Conservation (phyloP, 2,797 vertebrate genomes). For the Serranus cabrilla region DNA sequence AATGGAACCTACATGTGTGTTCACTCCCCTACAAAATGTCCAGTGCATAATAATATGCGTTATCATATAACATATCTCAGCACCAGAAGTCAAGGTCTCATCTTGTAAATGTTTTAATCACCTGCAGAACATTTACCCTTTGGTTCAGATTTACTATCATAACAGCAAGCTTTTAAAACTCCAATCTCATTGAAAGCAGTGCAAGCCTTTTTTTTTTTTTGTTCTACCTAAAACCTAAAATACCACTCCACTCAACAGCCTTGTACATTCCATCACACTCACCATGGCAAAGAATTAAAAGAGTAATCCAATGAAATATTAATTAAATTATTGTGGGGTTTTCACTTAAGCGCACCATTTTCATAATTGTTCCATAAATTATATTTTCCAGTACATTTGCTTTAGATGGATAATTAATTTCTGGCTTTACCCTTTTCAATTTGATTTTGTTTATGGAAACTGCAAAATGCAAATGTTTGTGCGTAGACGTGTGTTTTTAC, state of each 20-base stretch:
- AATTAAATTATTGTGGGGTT: slow-evolving; percentile 93
- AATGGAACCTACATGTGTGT: slow-evolving; percentile 12
- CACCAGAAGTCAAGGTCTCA: slow-evolving; percentile 75
- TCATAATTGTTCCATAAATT: slow-evolving; percentile 96
- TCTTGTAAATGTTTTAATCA: slow-evolving; percentile 83
- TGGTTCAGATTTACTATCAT: slow-evolving; percentile 55
- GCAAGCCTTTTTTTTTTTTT: slow-evolving; percentile 35
- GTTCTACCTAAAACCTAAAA: slow-evolving; percentile 66
- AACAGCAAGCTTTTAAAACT: slow-evolving; percentile 63
- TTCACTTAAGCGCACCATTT: slow-evolving; percentile 92
- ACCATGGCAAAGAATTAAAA: slow-evolving; percentile 79
- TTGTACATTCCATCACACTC: slow-evolving; percentile 67
- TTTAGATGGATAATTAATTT: slow-evolving; percentile 98
- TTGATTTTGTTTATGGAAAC: slow-evolving; percentile 88
- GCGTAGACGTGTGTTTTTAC: slow-evolving; percentile 27
- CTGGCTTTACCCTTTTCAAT: slow-evolving; percentile 91
- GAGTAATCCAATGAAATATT: slow-evolving; percentile 94
- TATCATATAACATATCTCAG: slow-evolving; percentile 70
- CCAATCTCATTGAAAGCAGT: slow-evolving; percentile 75
- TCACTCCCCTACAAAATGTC: slow-evolving; percentile 26
- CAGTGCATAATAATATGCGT: slow-evolving; percentile 66
- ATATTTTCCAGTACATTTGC: slow-evolving; percentile 98
- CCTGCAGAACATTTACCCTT: slow-evolving; percentile 64
- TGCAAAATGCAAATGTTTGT: slow-evolving; percentile 74
- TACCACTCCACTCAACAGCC: slow-evolving; percentile 72